Conservation (phyloP, 2,888 invertebrate species). For the Volucella zonaria region DNA sequence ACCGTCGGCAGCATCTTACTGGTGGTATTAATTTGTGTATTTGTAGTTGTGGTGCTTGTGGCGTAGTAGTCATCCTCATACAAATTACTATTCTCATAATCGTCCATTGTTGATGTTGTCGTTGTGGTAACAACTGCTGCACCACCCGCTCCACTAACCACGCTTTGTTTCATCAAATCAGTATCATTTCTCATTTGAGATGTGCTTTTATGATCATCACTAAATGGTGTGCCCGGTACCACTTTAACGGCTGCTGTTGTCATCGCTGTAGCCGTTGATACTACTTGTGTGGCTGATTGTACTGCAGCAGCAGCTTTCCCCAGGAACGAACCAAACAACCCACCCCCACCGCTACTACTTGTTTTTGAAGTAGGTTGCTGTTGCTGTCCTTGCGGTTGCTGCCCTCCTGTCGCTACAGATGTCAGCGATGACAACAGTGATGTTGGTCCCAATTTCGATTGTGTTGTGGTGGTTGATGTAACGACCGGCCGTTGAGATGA, state of each 20-base stretch:
- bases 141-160: slow-evolving; percentile 62
- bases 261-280: slow-evolving; percentile 77
- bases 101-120: slow-evolving; percentile 71
- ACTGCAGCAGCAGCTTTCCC: slow-evolving; percentile 81
- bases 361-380: slow-evolving; percentile 57
- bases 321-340: slow-evolving; percentile 80
- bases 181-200: slow-evolving; percentile 49
- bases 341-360: slow-evolving; percentile 66
- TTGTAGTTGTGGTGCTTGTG: slow-evolving; percentile 61
- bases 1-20: slow-evolving; percentile 78
- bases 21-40: slow-evolving; percentile 60
- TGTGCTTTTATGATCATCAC: slow-evolving; percentile 47
- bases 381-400: slow-evolving; percentile 68
- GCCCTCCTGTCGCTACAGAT: slow-evolving; percentile 64
- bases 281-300: slow-evolving; percentile 80
- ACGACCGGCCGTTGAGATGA: slow-evolving; percentile 38
- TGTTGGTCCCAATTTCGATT: slow-evolving; percentile 58
- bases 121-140: slow-evolving; percentile 60
- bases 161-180: slow-evolving; percentile 54
- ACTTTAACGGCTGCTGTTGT: slow-evolving; percentile 72
- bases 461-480: slow-evolving; percentile 29
- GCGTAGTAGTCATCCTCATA: slow-evolving; percentile 69
- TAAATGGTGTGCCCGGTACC: slow-evolving; percentile 48
- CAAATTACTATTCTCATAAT: slow-evolving; percentile 78
- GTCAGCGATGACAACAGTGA: slow-evolving; percentile 75